These are phyloP conservation scores for Diarsia dahlii DNA, from an alignment of 2,888 invertebrate genomes.

Conservation along the genomic window DNA sequence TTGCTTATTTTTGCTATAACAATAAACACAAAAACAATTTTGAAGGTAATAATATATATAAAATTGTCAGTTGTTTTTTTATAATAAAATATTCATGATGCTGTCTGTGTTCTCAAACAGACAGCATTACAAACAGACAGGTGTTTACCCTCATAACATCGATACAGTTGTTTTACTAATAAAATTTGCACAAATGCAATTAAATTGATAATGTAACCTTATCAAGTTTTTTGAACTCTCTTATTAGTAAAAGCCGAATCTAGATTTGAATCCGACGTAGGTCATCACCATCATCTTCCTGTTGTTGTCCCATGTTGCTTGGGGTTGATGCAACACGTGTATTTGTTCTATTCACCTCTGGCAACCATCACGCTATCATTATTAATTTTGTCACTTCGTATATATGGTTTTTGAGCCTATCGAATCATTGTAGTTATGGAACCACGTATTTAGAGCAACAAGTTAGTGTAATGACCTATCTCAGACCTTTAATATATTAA, in stretches of 20 bases:
- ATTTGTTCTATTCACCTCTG: too few relatives aligned
- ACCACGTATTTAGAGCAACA: too few relatives aligned
- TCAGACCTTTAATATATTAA: neutral
- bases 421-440: neutral
- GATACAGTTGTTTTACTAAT: neutral
- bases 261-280: neutral
- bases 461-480: neutral
- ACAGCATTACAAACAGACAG: neutral
- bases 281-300: too few relatives aligned
- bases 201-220: neutral
- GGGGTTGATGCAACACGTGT: too few relatives aligned
- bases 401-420: neutral
- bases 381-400: neutral
- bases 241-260: neutral
- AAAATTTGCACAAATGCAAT: neutral
- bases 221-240: constrained; percentile 2
- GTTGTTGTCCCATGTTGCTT: too few relatives aligned
- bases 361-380: neutral
- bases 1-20: neutral
- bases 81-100: neutral
- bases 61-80: neutral
- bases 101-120: neutral
- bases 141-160: neutral
- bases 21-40: neutral
- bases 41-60: neutral